phyloP scores from a whole-genome alignment of 2,888 invertebrate genomes.

The Eupithecia dodoneata region DNA sequence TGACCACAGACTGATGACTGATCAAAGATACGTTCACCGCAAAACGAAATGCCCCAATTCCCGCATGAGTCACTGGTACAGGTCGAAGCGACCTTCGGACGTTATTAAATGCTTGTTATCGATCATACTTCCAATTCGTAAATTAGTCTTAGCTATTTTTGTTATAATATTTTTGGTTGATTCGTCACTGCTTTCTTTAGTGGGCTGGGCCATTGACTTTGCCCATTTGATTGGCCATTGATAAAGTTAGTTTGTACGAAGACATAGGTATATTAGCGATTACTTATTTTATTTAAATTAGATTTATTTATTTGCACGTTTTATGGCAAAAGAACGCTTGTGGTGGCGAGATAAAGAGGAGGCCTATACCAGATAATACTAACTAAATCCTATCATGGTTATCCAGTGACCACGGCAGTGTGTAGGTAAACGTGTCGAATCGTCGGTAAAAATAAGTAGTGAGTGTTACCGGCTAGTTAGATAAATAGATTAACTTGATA shows the following conservation, averaged over 20 bases:
- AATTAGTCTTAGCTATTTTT: constrained; percentile 34
- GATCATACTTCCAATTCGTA: constrained; percentile 60
- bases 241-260: background rate
- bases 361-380: too few species aligned
- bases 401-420: too few species aligned
- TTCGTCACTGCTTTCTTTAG: background rate
- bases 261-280: background rate
- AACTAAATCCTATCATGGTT: too few species aligned
- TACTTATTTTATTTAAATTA: background rate
- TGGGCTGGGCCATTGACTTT: background rate
- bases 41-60: constrained; percentile 69
- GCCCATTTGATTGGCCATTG: too few species aligned
- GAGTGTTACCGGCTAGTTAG: too few species aligned
- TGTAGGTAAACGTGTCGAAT: too few species aligned
- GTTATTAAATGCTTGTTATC: constrained; percentile 70
- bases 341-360: too few species aligned
- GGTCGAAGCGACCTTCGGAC: constrained; percentile 66
- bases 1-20: constrained; percentile 13
- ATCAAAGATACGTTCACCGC: constrained; percentile 42
- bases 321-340: too few species aligned
- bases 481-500: background rate
- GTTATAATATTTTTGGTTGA: constrained; percentile 8
- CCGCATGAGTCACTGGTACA: constrained; percentile 60
- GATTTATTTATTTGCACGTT: background rate
- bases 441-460: too few species aligned